Evolutionary conservation across 2,113 vertebrate genomes (phyloP), one percentile per base, ranked within the genome.

Genomic region (Atherinomorus stipes): DNA sequence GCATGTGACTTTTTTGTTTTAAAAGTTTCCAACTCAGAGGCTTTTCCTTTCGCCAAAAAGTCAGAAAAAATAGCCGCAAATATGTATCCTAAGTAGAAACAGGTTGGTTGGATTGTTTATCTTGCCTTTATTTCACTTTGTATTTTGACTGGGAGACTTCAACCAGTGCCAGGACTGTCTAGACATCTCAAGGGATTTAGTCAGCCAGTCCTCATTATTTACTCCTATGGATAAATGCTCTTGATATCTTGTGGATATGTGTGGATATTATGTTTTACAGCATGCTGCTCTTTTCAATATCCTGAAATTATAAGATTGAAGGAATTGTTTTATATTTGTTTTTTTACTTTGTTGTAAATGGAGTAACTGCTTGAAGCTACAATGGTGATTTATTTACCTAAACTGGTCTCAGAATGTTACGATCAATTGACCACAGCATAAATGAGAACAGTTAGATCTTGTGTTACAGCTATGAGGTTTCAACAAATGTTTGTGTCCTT

Each of bases 11-110:
- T 79, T 74, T 68, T 69, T 44, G 53, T 65, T 86, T 67, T 38
- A 76, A 82, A 76, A 67, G 64, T 79, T 73, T 89, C 64, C 51
- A 66, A 63, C 86, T 77, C 64, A 64, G 68, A 76, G 56, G 78
- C 57, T 59, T 77, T 80, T 73, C 56, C 64, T 45, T 83, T 74
- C 58, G 34, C 52, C 26, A 22, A 78, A 34, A 76, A 75, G 76
- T 84, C 69, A 60, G 71, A 84, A 57, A 80, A 90, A 88, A 86
- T 64, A 74, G 65, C 82, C 88, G 77, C 80, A 91, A 90, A 89
- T 86, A 88, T 90, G 84, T 59, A 45, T 76, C 37, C 34, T 85
- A 91, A 91, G 81, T 85, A 76, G 79, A 90, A 89, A 81, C 81
- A 86, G 77, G 71, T 71, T 40, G 70, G 76, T 54, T 22, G 58